Base-by-base conservation (phyloP, 2,888 invertebrate species). In the Oxycera nigricornis region DNA sequence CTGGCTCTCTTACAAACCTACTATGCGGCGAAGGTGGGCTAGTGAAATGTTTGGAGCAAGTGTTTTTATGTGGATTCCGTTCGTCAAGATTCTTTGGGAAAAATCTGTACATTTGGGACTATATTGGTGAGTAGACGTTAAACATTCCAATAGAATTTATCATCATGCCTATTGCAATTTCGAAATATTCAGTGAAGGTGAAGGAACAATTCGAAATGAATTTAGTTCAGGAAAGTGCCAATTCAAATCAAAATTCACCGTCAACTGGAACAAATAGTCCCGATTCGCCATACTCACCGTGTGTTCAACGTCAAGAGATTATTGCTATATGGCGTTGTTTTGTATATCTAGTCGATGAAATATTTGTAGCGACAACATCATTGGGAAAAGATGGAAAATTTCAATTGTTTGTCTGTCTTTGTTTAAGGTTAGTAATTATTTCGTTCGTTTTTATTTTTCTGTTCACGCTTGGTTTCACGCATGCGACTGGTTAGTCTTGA, bases 81-180 rank as follows among this genome's bases (percentile, higher is more conserved):
- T 97, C 97, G 4, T 91, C 94, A 1, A 89, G 97, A 75, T 89
- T 98, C 79, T 98, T 98, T 84, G 94, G 96, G 28, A 91, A 93
- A 80, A 97, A 97, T 87, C 91, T 97, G 78, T 98, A 96, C 83
- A 92, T 98, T 78, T 99, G 99, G 99, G 98, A 99, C 85, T 99
- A 95, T 86, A 92, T 98, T 82, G 93, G 97, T 97, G 86, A 88
- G 88, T 41, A 1, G 30, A 62, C 17, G n/a, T 61, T 50, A 6
- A 39, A 41, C 35, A n/a, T n/a, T n/a, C 35, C 7, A 35, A 35
- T 35, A 35, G 11, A 35, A 11, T 11, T 35, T 35, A 35, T 35
- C n/a, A n/a, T n/a, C n/a, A 35, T 35, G 11, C 11, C 11, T 6
- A 35, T 35, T 35, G 6, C 11, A 7, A 7, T 35, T 35, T 35